Base-by-base conservation (phyloP, 2,888 invertebrate species). In the Hipparchia sbordonii region DNA sequence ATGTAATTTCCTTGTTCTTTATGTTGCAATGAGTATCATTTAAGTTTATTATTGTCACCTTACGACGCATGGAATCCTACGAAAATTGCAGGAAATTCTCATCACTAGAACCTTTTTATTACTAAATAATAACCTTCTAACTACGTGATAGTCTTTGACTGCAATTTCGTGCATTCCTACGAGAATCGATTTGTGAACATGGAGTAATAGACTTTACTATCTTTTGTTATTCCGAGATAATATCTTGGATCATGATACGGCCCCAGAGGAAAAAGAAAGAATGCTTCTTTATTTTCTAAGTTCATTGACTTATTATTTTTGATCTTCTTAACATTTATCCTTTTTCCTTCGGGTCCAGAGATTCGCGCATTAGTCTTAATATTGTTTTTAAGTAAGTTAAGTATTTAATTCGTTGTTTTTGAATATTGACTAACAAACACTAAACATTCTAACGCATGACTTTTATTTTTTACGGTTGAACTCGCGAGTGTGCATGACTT, bases 391-490 rank as follows among this genome's bases (percentile, higher is more conserved):
- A 74, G 7, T 79, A 80, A 76, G 23, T 23, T 80, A 74, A 76
- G 56, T 76, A 62, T 79, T 78, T 81, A 74, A 82, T 72, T 82
- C 82, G 79, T 82, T 85, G 79, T 80, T 88, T 92, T 91, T 91
- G 85, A 90, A 90, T 84, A 85, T 89, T 92, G 92, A 93, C 93
- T 93, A 93, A 93, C 93, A 89, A 86, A 79, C 84, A 92, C 92
- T 93, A 93, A 93, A 90, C 80, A 79, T 88, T 92, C 88, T 91
- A 91, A 90, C 87, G 93, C 92, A 93, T 93, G 92, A 93, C 93
- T 81, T 84, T 81, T 83, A 82, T 72, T 73, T 84, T 84, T 90
- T 90, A 83, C 80, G 84, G 84, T 79, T 82, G 85, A 91, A 93
- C 92, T 91, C 89, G 91, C 89, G 90, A 90, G 91, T 91, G 82